These are phyloP conservation scores for Sebastes cheni DNA, from an alignment of 2,797 vertebrate genomes.

Conservation along the genomic window DNA sequence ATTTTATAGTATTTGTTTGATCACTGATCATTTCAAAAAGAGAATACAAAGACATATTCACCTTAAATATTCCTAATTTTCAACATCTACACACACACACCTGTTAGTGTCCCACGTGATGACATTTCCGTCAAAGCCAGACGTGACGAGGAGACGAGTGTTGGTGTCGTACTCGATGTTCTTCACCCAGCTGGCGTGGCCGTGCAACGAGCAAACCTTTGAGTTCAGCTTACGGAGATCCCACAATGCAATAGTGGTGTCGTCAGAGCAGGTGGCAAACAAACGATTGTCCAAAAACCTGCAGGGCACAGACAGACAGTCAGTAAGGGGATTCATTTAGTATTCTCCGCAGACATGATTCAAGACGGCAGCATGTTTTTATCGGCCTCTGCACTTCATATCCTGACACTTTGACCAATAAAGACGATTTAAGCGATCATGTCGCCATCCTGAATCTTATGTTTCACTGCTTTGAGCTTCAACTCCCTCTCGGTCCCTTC, in stretches of 20 bases:
- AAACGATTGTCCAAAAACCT: constrained; percentile 98
- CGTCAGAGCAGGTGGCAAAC: constrained; percentile 98
- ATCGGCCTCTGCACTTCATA: not conserved
- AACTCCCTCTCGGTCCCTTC: not conserved
- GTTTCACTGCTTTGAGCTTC: not conserved
- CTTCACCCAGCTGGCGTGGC: constrained; percentile 99
- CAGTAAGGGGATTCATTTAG: not conserved
- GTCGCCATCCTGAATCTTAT: not conserved
- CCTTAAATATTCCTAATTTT: too few relatives aligned
- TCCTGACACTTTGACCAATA: not conserved
- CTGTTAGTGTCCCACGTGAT: constrained; percentile 99
- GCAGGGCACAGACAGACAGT: not conserved
- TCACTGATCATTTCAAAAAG: too few relatives aligned
- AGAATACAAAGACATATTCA: too few relatives aligned
- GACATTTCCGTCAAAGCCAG: constrained; percentile 98
- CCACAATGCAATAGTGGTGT: constrained; percentile 98
- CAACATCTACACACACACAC: constrained; percentile 64
- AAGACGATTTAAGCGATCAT: not conserved
- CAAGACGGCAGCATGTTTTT: not conserved
- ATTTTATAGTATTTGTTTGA: too few relatives aligned
- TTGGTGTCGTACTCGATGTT: constrained; percentile 99
- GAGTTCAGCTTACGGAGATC: constrained; percentile 94
- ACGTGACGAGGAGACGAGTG: constrained; percentile 95
- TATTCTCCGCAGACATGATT: not conserved
- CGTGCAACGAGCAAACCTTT: constrained; percentile 96